Percentiles rank a stretch among this genome's conserved stretches.
phyloP scores from a whole-genome alignment of 2,888 invertebrate genomes.

The Polyommatus iphigenia region DNA sequence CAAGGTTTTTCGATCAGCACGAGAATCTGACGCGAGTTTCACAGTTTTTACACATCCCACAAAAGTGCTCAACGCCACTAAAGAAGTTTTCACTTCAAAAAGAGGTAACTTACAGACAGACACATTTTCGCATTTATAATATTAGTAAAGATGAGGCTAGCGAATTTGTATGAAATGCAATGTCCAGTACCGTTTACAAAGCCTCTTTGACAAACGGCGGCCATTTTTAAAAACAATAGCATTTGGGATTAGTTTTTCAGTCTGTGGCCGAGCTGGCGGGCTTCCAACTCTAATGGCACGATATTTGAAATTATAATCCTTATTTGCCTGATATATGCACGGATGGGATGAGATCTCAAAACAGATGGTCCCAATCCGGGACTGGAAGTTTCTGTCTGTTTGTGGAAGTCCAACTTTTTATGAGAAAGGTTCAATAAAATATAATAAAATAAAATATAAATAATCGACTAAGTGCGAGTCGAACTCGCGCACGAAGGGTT shows the following conservation, averaged over 20 bases:
- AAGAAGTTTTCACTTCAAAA: too few species aligned
- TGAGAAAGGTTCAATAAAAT: too few species aligned
- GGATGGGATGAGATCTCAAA: conserved; percentile 6
- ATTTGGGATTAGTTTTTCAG: conserved; percentile 8
- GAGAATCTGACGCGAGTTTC: too few species aligned
- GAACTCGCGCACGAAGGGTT: too few species aligned
- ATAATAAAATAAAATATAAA: too few species aligned
- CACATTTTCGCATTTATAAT: too few species aligned
- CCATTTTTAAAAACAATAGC: conserved; percentile 21
- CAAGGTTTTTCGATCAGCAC: too few species aligned
- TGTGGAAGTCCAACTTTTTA: not conserved
- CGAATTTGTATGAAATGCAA: not conserved
- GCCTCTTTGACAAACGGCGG: not conserved
- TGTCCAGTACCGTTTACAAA: not conserved
- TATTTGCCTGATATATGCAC: conserved; percentile 24
- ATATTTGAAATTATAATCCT: conserved; percentile 27
- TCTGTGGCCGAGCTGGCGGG: conserved; percentile 2
- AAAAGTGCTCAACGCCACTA: too few species aligned
- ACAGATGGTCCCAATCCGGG: conserved; percentile 3
- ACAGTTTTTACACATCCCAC: too few species aligned
- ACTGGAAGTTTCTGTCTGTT: not conserved
- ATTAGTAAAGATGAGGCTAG: too few species aligned
- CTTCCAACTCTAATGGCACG: conserved; percentile 13
- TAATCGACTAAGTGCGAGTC: too few species aligned
- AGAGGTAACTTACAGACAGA: too few species aligned